Conservation (phyloP, 2,888 invertebrate species). For the Eudemis profundana region DNA sequence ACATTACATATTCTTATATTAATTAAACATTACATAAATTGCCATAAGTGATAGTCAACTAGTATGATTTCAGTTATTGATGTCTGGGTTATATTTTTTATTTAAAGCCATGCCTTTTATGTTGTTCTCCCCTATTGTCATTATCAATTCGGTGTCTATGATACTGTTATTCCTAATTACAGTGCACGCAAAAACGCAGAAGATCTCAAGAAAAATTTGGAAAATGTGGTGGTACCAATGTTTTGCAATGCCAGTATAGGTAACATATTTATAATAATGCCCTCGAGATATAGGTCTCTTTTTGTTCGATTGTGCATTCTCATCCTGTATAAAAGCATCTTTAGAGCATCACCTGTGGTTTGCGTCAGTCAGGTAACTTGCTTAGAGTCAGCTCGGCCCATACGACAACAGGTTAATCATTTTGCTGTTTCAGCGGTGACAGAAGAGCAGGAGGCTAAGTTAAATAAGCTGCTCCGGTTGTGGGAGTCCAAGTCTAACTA, state of each 20-base stretch:
- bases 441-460: conserved; percentile 95
- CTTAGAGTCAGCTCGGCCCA: conserved; percentile 67
- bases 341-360: conserved; percentile 76
- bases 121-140: conserved; percentile 60
- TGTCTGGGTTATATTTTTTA: conserved; percentile 39
- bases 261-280: conserved; percentile 86
- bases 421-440: conserved; percentile 88
- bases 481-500: conserved; percentile 99
- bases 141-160: conserved; percentile 80
- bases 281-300: conserved; percentile 81
- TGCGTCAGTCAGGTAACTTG: conserved; percentile 80
- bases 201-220: conserved; percentile 96
- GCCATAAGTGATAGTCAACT: conserved; percentile 8
- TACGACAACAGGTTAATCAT: conserved; percentile 75
- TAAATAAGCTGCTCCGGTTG: conserved; percentile 96
- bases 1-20: background rate
- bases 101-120: conserved; percentile 30
- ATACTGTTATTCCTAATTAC: conserved; percentile 86
- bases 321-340: conserved; percentile 74
- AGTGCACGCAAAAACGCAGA: conserved; percentile 98
- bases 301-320: conserved; percentile 77
- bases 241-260: conserved; percentile 97
- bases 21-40: conserved; percentile 11
- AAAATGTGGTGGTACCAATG: conserved; percentile 98
- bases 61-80: conserved; percentile 26